These are phyloP conservation scores for Thyatira batis DNA, from an alignment of 2,888 invertebrate species.

Conservation along the genomic window DNA sequence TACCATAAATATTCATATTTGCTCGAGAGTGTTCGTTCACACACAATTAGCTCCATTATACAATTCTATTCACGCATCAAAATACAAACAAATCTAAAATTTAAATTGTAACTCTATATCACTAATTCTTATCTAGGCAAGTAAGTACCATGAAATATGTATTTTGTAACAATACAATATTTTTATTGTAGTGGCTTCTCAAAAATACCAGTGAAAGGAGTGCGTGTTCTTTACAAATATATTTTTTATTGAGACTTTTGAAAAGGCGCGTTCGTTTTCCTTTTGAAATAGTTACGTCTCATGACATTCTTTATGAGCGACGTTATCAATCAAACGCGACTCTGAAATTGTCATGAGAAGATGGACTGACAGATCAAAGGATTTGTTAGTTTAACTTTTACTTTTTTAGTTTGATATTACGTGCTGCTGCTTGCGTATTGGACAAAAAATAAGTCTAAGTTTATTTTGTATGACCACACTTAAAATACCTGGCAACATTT, in stretches of 20 bases:
- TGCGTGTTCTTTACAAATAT: conserved; percentile 33
- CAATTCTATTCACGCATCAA: conserved; percentile 56
- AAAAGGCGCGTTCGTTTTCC: conserved; percentile 29
- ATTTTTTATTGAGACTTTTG: conserved; percentile 28
- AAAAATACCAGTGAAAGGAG: conserved; percentile 39
- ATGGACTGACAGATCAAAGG: conserved; percentile 43
- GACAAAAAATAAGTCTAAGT: no score
- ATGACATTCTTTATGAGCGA: conserved; percentile 5
- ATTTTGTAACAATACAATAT: conserved; percentile 68
- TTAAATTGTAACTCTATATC: conserved; percentile 74
- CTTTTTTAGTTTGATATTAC: background rate
- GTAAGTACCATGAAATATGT: conserved; percentile 72
- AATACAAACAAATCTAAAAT: conserved; percentile 73
- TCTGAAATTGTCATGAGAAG: conserved; percentile 39
- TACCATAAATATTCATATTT: conserved; percentile 73
- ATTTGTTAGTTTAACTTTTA: background rate
- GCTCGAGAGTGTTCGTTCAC: conserved; percentile 58
- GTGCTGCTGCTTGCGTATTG: background rate
- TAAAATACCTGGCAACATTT: background rate
- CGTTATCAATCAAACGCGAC: conserved; percentile 57
- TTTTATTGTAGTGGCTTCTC: conserved; percentile 72
- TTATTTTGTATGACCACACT: no score
- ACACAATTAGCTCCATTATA: conserved; percentile 80
- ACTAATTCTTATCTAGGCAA: conserved; percentile 62
- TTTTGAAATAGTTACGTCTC: conserved; percentile 24